Base-by-base conservation (phyloP, 2,113 vertebrate species). In the Mustela nigripes region DNA sequence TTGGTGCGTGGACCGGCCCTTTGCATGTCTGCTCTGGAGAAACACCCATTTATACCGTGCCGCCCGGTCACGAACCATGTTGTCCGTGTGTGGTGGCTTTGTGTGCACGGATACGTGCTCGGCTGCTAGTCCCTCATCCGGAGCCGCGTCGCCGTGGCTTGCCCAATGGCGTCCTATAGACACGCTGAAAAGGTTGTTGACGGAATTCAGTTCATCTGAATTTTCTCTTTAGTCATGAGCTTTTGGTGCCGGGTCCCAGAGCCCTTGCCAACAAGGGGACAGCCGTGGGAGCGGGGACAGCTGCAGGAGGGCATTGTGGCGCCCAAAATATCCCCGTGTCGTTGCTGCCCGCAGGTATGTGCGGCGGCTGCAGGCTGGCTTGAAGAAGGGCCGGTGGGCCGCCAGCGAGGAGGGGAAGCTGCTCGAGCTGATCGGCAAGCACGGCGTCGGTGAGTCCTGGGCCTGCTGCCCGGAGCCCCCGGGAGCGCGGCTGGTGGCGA, bases 321-420 rank as follows among this genome's bases (percentile, higher is more conserved):
- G 3, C 42, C 95, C 73, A 0, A 73, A 12, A 6, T 0, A 6
- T 1, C 1, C 88, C 71, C 80, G 7, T 2, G 65, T 94, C 63
- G n/a, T 11, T 19, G 48, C 82, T 82, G 10, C 82, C 58, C n/a
- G 9, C 97, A 99, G 99, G 69, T 99, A 99, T 42, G 21, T 99
- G n/a, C 99, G 99, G 84, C 98, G 98, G 26, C 98, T 99, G 79
- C 99, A 98, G 50, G 98, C 71, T 11, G 98, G 98, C 65, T 82
- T 99, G 14, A 99, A 99, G 97, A 99, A 99, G 98, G 99, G 99
- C 15, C 96, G 95, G 0, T 99, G 99, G 99, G 99, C 98, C n/a
- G 0, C 80, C 3, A 91, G 99, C 28, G 99, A 99, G 87, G 98
- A 98, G 28, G 94, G 98, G 3, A 98, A 99, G 94, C 98, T 99